A percentile compares a stretch with the other conserved stretches of the same genome.
Conservation (phyloP, 2,797 vertebrate species). For the Sebastes miniatus region DNA sequence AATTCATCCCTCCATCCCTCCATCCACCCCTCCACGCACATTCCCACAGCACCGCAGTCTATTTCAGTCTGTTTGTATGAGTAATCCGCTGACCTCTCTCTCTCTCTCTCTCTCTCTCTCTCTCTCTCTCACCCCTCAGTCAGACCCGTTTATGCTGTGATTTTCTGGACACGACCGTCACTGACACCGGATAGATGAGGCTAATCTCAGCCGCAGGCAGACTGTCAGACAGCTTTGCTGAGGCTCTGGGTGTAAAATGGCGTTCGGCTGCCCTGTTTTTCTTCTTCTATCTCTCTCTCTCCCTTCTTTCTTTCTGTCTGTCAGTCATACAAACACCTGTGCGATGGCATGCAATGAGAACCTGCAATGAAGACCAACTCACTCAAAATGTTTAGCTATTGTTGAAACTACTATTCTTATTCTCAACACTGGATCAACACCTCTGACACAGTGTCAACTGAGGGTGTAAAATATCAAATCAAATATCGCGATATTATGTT, state of each 20-base stretch:
- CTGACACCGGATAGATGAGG: slow-evolving; percentile 98
- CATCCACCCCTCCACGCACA: slow-evolving; percentile 74
- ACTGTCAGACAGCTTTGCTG: slow-evolving; percentile 86
- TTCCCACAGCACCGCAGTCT: slow-evolving; percentile 82
- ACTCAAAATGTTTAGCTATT: neutral
- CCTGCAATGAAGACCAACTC: neutral
- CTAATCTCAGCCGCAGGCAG: slow-evolving; percentile 94
- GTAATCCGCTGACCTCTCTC: slow-evolving; percentile 90
- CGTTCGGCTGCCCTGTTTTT: slow-evolving; percentile 60
- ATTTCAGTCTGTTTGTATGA: slow-evolving; percentile 96
- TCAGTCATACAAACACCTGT: neutral
- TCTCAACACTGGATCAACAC: neutral
- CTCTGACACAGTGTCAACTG: neutral
- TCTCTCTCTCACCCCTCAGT: slow-evolving; percentile 77
- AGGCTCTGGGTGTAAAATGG: slow-evolving; percentile 91
- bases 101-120: slow-evolving; percentile 20
- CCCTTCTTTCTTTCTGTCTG: neutral
- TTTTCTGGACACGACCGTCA: slow-evolving; percentile 98
- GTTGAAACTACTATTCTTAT: neutral
- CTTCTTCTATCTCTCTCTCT: neutral
- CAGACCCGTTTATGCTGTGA: slow-evolving; percentile 97
- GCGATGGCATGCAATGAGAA: neutral
- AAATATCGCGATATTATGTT: too few relatives aligned
- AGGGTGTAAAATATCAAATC: too few relatives aligned
- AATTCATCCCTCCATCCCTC: slow-evolving; percentile 61